Evolutionary conservation across 2,888 invertebrate species (phyloP).

Genomic region (Sialis fuliginosa): DNA sequence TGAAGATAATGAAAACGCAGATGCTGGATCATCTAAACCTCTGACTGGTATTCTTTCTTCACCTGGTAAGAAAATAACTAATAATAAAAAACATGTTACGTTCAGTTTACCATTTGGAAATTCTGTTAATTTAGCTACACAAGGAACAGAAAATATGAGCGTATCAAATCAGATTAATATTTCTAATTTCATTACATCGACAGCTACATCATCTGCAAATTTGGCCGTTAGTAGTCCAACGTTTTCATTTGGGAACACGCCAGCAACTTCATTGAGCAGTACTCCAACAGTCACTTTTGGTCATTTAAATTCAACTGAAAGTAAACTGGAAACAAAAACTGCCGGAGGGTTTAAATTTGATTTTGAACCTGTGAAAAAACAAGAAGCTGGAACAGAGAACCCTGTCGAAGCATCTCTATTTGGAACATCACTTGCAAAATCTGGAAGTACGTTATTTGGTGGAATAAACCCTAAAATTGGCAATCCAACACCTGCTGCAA

Average conservation of each 20-base stretch:
- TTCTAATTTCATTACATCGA: not conserved
- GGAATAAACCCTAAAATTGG: not conserved
- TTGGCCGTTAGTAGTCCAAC: not conserved
- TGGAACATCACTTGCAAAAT: no score
- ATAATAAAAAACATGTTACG: constrained; percentile 2
- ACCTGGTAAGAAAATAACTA: not conserved
- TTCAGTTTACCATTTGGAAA: not conserved
- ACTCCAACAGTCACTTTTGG: not conserved
- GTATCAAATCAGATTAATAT: not conserved
- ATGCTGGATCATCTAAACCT: not conserved
- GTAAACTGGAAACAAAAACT: not conserved
- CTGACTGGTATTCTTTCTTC: not conserved
- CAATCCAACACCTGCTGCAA: not conserved
- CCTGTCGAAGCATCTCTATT: no score
- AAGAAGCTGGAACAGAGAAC: no score
- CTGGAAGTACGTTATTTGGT: no score
- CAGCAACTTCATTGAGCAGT: not conserved
- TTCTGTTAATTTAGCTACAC: no score
- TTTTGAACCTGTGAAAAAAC: not conserved
- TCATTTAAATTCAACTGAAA: not conserved
- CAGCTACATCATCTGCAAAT: not conserved
- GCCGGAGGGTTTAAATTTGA: not conserved
- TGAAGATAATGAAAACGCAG: not conserved
- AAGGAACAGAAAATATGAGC: not conserved
- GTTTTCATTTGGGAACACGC: not conserved